A percentile compares a stretch with the other conserved stretches of the same genome.
Evolutionary conservation across 2,797 vertebrate genomes (phyloP).

Genomic region (Miichthys miiuy): DNA sequence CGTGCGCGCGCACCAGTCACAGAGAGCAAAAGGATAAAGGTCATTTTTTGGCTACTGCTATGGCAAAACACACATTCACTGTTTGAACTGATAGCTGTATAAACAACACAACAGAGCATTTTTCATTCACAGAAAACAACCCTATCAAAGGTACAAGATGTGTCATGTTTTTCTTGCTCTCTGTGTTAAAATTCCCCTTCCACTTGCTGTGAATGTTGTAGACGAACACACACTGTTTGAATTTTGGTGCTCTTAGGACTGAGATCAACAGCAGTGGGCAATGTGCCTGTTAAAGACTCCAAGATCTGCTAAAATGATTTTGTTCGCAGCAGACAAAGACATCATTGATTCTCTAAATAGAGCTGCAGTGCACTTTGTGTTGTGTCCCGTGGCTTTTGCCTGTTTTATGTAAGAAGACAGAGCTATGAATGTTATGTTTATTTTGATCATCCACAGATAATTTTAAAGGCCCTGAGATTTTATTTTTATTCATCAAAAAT

Average conservation of each 20-base stretch:
- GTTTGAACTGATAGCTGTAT: constrained; percentile 28
- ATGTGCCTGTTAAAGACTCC: constrained; percentile 45
- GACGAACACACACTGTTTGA: constrained; percentile 8
- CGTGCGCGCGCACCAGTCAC: constrained; percentile 15
- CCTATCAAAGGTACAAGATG: background rate
- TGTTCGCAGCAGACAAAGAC: constrained; percentile 74
- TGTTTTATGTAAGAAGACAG: constrained; percentile 32
- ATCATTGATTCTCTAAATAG: constrained; percentile 73
- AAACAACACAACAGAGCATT: constrained; percentile 30
- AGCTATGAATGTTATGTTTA: constrained; percentile 40
- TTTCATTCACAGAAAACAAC: constrained; percentile 36
- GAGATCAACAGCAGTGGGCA: constrained; percentile 43
- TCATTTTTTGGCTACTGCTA: constrained; percentile 46
- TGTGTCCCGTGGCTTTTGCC: constrained; percentile 30
- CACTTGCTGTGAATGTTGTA: constrained; percentile 15
- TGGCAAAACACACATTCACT: constrained; percentile 32
- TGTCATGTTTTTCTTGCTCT: background rate
- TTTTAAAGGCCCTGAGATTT: background rate
- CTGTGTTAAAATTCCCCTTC: constrained; percentile 11
- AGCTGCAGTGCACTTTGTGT: constrained; percentile 48
- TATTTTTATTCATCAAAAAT: background rate
- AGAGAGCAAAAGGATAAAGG: constrained; percentile 56
- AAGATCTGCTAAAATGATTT: constrained; percentile 79
- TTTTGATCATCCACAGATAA: constrained; percentile 17
- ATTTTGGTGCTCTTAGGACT: constrained; percentile 33